Base-by-base conservation (phyloP, 1,140 invertebrate species). In the Scaptomyza pallida region DNA sequence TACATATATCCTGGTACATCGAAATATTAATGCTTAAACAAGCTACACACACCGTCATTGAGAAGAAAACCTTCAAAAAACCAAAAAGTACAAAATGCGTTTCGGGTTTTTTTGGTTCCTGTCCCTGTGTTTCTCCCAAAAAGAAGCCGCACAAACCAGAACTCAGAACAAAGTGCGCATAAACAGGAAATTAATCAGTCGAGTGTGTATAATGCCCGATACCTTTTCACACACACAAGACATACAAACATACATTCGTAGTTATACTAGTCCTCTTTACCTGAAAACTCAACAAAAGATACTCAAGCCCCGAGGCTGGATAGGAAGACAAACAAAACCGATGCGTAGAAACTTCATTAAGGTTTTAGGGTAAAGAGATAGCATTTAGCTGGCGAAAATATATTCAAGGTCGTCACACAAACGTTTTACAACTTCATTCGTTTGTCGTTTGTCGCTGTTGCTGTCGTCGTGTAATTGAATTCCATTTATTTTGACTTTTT, bases 171-270 rank as follows among this genome's bases (percentile, higher is more conserved):
- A 73, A 59, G 43, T 86, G 81, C 73, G 75, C 68, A 85, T 86
- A 86, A 85, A 85, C 81, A 85, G 81, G 81, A 85, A 85, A 85
- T 85, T 85, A 85, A 86, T 85, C 81, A 85, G 62, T 75, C 81
- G 50, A 76, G 76, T 85, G 81, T 85, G 60, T 48, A 43, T 57
- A 43, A 15, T 63, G 79, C 62, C 62, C 60, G 44, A 78, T 67
- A 62, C 56, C 59, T 67, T 65, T 62, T 63, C 65, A 63, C 65
- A 63, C 35, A 50, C 21, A 43, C 17, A n/a, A n/a, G n/a, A n/a
- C n/a, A 57, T 12, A n/a, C 10, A 19, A n/a, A 44, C 48, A 40
- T 47, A 68, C 30, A 13, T 57, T 35, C n/a, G 55, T 35, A 30
- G 26, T 13, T 60, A n/a, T n/a, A 5, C 23, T 4, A 41, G 47